Evolutionary conservation across 1,140 invertebrate species (phyloP), one percentile per base, ranked within the genome.

Genomic region (Aleiodes sp.): DNA sequence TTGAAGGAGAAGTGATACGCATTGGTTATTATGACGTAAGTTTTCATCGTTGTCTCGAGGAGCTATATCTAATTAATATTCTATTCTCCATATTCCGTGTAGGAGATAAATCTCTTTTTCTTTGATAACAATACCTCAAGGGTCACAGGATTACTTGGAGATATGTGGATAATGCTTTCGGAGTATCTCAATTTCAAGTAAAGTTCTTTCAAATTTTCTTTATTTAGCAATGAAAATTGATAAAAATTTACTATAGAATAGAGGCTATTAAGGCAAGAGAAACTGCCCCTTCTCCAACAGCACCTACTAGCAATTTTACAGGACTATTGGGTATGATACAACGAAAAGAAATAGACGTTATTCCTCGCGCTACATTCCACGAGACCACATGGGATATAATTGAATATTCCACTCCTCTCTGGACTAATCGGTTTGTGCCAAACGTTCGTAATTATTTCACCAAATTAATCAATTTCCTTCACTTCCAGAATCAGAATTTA

Each of bases 321-420:
- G 79, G 76, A 21, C 56, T 82, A 6, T 41, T 81, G 21, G 68
- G 64, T 0, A 10, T 61, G 12, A n/a, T 80, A 2, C 41, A 62
- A 37, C 24, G 26, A 10, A 78, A 80, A 39, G 57, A 76, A 68
- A 73, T 73, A 2, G 59, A 75, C 7, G 67, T 78, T 12, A 68
- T 80, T 57, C 52, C 78, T 0, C 74, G 75, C 35, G 8, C 70
- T 0, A 70, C 61, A 35, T 37, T 52, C 1, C 64, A 41, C 33
- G 0, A 10, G 0, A 7, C 12, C 31, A 62, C 39, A 0, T 59
- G 37, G 6, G 14, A 68, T 0, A 0, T 69, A 3, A 8, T 78
- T 6, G 76, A 75, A 1, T 81, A 73, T 39, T 78, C 73, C 3
- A n/a, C 46, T 0, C 76, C 77, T 31, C 0, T 80, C 12, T 81